A percentile compares a stretch with the other conserved stretches of the same genome.
These are phyloP conservation scores for Mixornis gularis DNA, from an alignment of 2,113 vertebrate genomes.

Conservation along the genomic window DNA sequence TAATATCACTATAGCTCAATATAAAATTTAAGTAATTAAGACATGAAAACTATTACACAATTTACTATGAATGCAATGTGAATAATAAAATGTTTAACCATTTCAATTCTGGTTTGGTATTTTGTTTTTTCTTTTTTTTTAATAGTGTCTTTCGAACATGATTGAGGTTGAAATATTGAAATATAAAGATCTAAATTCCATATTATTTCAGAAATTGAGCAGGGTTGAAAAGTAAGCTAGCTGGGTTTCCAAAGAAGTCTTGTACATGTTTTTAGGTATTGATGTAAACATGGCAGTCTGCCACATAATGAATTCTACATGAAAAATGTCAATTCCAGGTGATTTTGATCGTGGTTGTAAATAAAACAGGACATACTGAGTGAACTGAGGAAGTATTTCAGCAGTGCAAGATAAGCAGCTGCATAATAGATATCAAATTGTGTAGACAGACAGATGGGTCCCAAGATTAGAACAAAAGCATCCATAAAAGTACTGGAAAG, in stretches of 20 bases:
- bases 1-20: slow-evolving; percentile 82
- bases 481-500: background rate
- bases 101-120: background rate
- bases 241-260: background rate
- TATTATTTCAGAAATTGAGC: background rate
- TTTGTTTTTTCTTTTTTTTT: background rate
- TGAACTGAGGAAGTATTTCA: slow-evolving; percentile 12
- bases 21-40: slow-evolving; percentile 87
- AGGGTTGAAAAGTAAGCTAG: background rate
- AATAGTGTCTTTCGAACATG: background rate
- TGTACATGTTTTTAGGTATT: background rate
- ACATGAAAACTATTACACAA: slow-evolving; percentile 84
- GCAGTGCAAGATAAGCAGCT: slow-evolving; percentile 13
- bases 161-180: background rate
- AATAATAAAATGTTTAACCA: slow-evolving; percentile 77
- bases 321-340: slow-evolving; percentile 30
- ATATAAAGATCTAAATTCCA: background rate
- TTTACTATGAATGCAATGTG: slow-evolving; percentile 74
- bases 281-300: background rate
- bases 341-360: slow-evolving; percentile 19
- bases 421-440: slow-evolving; percentile 25
- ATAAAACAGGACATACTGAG: slow-evolving; percentile 10
- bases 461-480: slow-evolving; percentile 19
- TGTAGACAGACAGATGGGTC: slow-evolving; percentile 10
- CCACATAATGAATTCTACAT: background rate